phyloP scores from a whole-genome alignment of 2,797 vertebrate genomes.

The Antennarius maculatus region DNA sequence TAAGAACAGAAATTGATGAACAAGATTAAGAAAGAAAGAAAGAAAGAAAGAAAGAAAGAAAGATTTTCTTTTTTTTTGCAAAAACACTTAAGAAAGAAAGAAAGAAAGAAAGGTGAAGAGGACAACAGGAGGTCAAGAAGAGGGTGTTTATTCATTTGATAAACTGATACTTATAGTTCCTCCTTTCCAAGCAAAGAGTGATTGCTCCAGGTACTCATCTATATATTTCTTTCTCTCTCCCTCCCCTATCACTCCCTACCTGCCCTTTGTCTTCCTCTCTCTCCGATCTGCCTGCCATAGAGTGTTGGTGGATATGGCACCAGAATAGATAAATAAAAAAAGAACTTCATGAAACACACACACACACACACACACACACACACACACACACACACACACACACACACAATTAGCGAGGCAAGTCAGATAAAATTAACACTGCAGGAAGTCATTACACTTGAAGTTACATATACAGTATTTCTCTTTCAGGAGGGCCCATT shows the following conservation, averaged over 20 bases:
- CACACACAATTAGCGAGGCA: conserved; percentile 7
- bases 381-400: neutral
- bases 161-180: conserved; percentile 27
- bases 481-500: too few relatives aligned
- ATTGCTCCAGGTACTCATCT: conserved; percentile 27
- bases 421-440: too few relatives aligned
- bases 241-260: conserved; percentile 1
- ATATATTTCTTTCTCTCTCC: neutral
- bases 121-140: conserved; percentile 1
- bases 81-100: too few relatives aligned
- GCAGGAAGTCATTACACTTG: conserved; percentile 1
- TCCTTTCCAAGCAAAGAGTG: conserved; percentile 16
- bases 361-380: too few relatives aligned
- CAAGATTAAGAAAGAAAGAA: too few relatives aligned
- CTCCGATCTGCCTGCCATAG: conserved; percentile 26
- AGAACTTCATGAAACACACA: neutral
- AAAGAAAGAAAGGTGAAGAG: conserved; percentile 9
- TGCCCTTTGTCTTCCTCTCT: conserved; percentile 20
- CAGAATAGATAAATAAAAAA: conserved; percentile 30
- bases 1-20: neutral
- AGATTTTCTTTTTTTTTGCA: too few relatives aligned
- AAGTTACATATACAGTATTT: conserved; percentile 17
- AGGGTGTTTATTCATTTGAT: conserved; percentile 9
- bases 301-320: conserved; percentile 25
- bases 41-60: too few relatives aligned